Conservation (phyloP, 2,888 invertebrate genomes). For the Agriotes lineatus region DNA sequence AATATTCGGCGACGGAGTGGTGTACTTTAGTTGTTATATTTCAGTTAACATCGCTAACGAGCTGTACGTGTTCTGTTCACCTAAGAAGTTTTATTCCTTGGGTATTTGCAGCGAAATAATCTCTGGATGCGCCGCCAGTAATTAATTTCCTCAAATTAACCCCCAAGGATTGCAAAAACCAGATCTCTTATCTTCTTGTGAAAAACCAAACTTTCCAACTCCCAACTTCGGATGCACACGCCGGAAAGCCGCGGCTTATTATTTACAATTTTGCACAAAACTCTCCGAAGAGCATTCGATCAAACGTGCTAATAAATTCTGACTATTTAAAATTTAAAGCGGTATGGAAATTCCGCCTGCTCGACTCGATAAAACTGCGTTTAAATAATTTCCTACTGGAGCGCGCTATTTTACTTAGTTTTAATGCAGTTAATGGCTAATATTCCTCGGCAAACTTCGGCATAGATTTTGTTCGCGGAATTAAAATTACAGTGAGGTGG, state of each 20-base stretch:
- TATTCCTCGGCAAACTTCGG: too few species aligned
- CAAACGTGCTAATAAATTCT: too few species aligned
- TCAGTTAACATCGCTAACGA: constrained; percentile 34
- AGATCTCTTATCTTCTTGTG: constrained; percentile 23
- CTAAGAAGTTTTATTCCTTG: constrained; percentile 35
- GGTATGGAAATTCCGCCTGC: too few species aligned
- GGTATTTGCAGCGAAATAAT: constrained; percentile 38
- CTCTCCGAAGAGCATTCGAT: too few species aligned
- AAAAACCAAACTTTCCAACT: constrained; percentile 16
- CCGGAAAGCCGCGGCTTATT: not conserved
- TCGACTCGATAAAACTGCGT: too few species aligned
- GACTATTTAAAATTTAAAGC: too few species aligned
- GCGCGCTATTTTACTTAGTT: too few species aligned
- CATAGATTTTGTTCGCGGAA: too few species aligned
- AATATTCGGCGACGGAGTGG: constrained; percentile 10
- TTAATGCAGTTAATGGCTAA: too few species aligned
- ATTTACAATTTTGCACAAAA: too few species aligned
- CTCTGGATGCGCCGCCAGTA: constrained; percentile 35
- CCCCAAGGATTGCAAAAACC: constrained; percentile 38
- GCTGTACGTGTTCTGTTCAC: constrained; percentile 31
- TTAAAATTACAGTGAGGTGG: too few species aligned
- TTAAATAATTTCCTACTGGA: too few species aligned
- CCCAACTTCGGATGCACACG: not conserved
- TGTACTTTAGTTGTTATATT: constrained; percentile 28
- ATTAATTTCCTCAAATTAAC: constrained; percentile 45